Percentiles rank a stretch among this genome's conserved stretches.
Evolutionary conservation across 2,888 invertebrate species (phyloP).

Genomic region (Caenorhabditis wallacei): DNA sequence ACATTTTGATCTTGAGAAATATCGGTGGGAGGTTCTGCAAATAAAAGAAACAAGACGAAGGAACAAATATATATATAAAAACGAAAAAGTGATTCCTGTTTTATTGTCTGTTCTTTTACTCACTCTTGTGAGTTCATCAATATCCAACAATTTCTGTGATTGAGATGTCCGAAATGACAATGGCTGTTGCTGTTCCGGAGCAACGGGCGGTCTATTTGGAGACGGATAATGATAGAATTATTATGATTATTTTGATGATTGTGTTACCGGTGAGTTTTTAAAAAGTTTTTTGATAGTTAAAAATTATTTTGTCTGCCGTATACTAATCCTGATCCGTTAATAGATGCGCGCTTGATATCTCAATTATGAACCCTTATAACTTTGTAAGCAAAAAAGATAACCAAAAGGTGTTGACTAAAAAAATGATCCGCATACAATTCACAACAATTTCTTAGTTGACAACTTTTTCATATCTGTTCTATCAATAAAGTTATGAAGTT

Average conservation of each 20-base stretch:
- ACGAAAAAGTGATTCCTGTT: conserved; percentile 10
- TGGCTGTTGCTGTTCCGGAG: conserved; percentile 17
- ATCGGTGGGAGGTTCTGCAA: conserved; percentile 6
- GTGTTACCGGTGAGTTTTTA: conserved; percentile 50
- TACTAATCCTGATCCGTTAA: background rate
- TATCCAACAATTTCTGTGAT: background rate
- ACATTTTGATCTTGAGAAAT: conserved; percentile 43
- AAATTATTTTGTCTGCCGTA: background rate
- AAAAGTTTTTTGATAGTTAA: background rate
- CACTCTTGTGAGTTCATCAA: background rate
- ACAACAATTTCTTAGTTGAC: background rate
- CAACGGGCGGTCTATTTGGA: conserved; percentile 36
- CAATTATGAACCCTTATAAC: background rate
- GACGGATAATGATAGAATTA: conserved; percentile 51
- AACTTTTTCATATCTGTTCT: background rate
- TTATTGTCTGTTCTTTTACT: background rate
- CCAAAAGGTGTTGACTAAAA: too few relatives aligned
- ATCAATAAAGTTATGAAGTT: too few relatives aligned
- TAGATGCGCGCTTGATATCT: too few relatives aligned
- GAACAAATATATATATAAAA: conserved; percentile 42
- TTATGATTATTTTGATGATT: conserved; percentile 42
- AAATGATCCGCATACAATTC: background rate
- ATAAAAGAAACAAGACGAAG: conserved; percentile 32
- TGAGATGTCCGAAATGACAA: conserved; percentile 20
- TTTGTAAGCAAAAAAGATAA: too few relatives aligned